Evolutionary conservation across 2,113 vertebrate genomes (phyloP).

Genomic region (Podarcis cretensis): DNA sequence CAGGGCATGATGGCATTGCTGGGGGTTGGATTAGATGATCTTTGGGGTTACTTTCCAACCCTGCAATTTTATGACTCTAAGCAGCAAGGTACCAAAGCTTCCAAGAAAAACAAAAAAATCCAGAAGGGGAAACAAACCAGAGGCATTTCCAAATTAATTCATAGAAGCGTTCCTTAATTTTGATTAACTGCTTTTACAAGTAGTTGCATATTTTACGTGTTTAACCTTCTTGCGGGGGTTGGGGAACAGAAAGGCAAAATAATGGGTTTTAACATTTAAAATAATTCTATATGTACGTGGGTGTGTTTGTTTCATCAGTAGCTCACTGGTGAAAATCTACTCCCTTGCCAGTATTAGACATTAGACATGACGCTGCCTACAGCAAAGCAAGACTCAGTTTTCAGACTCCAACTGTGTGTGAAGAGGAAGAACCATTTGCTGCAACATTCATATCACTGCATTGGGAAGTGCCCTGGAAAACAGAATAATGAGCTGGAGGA

Average conservation of each 20-base stretch:
- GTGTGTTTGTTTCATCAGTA: neutral
- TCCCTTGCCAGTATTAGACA: neutral
- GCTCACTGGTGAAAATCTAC: slow-evolving; percentile 10
- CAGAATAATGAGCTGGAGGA: neutral
- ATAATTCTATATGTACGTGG: neutral
- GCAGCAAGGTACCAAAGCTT: too few species aligned
- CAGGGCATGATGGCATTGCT: too few species aligned
- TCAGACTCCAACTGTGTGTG: slow-evolving; percentile 2
- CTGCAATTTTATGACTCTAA: too few species aligned
- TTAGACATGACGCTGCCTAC: neutral
- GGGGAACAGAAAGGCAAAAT: neutral
- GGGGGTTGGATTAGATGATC: too few species aligned
- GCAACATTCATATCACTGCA: neutral
- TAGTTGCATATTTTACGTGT: neutral
- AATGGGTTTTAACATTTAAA: neutral
- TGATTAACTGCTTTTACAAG: neutral
- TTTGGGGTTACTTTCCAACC: too few species aligned
- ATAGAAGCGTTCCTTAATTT: neutral
- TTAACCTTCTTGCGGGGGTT: neutral
- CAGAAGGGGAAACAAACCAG: too few species aligned
- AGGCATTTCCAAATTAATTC: too few species aligned
- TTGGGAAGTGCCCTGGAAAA: neutral
- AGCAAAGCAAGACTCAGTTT: neutral
- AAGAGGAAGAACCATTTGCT: neutral
- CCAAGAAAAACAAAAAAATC: too few species aligned